Base-by-base conservation (phyloP, 2,888 invertebrate species). In the Glaucopsyche alexis region DNA sequence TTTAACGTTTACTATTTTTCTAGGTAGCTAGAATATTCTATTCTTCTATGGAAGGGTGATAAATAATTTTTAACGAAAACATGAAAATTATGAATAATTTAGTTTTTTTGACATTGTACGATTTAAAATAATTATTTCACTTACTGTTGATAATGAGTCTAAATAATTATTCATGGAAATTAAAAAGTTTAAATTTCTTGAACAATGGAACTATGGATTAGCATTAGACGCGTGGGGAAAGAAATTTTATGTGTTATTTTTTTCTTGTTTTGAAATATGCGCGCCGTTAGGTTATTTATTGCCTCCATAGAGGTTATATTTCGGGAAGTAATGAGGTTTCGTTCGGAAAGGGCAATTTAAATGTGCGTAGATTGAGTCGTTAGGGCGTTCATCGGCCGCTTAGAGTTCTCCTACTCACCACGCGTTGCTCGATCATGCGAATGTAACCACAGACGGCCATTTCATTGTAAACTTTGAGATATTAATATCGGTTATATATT, bases 201-300 rank as follows among this genome's bases (percentile, higher is more conserved):
- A 52, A 74, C 83, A 87, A 80, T 84, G 92, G 83, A 86, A 85
- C 87, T 86, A 77, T 78, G 73, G 82, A 74, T 80, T 79, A 81
- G 84, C 87, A 90, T 90, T 91, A 92, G 89, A 89, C 84, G 87
- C 89, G 87, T 85, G 87, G 89, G 87, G 87, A 87, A 85, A 90
- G 89, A 90, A 90, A 89, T 92, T 90, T 92, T 91, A 90, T 91
- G 90, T 91, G 87, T 89, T 88, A 86, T 89, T 89, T 86, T 89
- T 90, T 90, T 88, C 87, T 91, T 91, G 92, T 92, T 92, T 91
- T 92, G 92, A 93, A 92, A 92, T 93, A 92, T 92, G 92, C 89
- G 86, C 89, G 86, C 90, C 89, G 90, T 92, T 92, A 88, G 83
- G 84, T 90, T 92, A 93, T 93, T 93, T 93, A 93, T 91, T 86